Conservation (phyloP, 2,113 vertebrate genomes). For the Sylvilagus bachmani region DNA sequence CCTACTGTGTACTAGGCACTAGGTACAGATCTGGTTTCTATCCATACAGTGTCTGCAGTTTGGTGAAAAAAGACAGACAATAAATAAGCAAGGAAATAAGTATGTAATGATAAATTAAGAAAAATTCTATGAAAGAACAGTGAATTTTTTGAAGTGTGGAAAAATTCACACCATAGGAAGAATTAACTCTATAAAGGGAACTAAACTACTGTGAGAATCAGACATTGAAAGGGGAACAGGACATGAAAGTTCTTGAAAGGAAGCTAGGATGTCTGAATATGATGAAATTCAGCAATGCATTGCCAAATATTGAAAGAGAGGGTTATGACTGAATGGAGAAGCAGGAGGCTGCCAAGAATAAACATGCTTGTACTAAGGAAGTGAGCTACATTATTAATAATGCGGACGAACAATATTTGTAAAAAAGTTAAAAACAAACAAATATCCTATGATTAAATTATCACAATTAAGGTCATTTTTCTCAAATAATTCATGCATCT, state of each 20-base stretch:
- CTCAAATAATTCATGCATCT: slow-evolving; percentile 18
- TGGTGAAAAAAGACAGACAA: background rate
- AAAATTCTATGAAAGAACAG: slow-evolving; percentile 18
- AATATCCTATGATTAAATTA: slow-evolving; percentile 33
- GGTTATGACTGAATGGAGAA: slow-evolving; percentile 44
- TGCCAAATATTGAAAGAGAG: slow-evolving; percentile 28
- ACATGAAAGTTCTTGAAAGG: slow-evolving; percentile 32
- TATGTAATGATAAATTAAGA: slow-evolving; percentile 15
- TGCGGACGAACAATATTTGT: slow-evolving; percentile 4
- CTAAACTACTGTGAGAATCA: slow-evolving; percentile 33
- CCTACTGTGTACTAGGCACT: background rate
- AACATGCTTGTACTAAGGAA: background rate
- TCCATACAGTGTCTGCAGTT: background rate
- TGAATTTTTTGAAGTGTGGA: slow-evolving; percentile 3
- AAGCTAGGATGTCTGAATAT: slow-evolving; percentile 11
- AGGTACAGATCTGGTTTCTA: background rate
- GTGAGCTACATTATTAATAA: background rate
- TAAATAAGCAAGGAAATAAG: background rate
- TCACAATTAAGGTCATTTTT: background rate
- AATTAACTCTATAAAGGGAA: slow-evolving; percentile 55
- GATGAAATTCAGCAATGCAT: slow-evolving; percentile 10
- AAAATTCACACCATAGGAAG: background rate
- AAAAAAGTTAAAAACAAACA: slow-evolving; percentile 37
- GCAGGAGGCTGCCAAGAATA: background rate
- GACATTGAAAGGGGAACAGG: slow-evolving; percentile 57